Evolutionary conservation across 2,113 vertebrate genomes (phyloP).

Genomic region (Haemorhous mexicanus): DNA sequence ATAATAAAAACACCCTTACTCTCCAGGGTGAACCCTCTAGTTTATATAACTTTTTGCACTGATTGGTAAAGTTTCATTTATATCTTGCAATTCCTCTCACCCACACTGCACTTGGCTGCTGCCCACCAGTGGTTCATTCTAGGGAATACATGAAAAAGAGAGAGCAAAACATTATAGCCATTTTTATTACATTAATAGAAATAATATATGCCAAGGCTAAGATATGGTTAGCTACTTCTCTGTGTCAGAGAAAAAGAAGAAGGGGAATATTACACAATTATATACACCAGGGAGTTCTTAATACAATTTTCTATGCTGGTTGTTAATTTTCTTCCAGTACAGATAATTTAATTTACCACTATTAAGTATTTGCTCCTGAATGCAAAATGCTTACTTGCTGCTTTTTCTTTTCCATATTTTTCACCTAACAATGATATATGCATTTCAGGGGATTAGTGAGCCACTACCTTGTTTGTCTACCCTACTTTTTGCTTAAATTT

Average conservation of each 20-base stretch:
- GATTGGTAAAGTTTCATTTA: background rate
- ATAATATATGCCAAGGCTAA: background rate
- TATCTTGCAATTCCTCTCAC: background rate
- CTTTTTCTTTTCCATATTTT: background rate
- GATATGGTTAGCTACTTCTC: background rate
- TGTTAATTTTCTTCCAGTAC: background rate
- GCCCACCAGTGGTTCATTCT: slow-evolving; percentile 63
- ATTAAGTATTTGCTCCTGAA: background rate
- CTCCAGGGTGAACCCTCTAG: background rate
- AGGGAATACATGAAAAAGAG: slow-evolving; percentile 46
- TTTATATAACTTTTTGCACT: background rate
- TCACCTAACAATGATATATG: background rate
- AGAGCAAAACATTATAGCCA: background rate
- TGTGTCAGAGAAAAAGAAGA: background rate
- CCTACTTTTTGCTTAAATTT: background rate
- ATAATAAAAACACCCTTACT: background rate
- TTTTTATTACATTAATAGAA: background rate
- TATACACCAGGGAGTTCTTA: background rate
- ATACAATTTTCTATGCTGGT: background rate
- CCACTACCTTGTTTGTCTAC: background rate
- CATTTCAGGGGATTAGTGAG: background rate
- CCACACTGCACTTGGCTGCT: slow-evolving; percentile 44
- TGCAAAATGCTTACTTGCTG: background rate
- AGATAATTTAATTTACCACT: background rate
- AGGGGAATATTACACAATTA: background rate